These are phyloP conservation scores for Litoditis marina DNA, from an alignment of 2,888 invertebrate genomes.

Conservation along the genomic window DNA sequence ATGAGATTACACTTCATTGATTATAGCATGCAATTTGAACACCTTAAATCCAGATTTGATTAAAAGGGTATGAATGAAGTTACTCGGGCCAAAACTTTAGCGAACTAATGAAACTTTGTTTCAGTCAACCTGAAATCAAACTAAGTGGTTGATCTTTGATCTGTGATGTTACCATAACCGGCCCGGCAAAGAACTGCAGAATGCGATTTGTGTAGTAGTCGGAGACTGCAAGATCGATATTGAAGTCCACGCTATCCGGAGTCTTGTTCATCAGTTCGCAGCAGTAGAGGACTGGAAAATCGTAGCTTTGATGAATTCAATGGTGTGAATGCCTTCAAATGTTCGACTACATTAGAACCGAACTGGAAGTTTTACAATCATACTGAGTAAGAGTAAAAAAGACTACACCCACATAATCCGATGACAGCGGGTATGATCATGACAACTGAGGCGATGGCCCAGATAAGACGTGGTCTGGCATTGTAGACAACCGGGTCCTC, in stretches of 20 bases:
- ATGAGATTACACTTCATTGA: no score
- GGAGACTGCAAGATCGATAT: neutral
- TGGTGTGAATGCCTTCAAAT: neutral
- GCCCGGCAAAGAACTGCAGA: slow-evolving; percentile 6
- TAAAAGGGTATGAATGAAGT: no score
- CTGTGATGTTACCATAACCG: neutral
- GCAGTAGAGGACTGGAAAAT: neutral
- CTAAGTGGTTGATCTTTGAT: no score
- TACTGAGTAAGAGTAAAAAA: no score
- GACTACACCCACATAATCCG: slow-evolving; percentile 2
- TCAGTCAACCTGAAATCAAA: no score
- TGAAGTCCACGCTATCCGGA: neutral
- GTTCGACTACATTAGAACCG: no score
- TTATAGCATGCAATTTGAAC: no score
- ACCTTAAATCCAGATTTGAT: no score
- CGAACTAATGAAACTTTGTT: no score
- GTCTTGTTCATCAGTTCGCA: neutral
- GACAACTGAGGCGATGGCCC: neutral
- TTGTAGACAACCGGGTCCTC: slow-evolving; percentile 6
- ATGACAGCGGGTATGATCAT: neutral
- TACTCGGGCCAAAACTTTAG: no score
- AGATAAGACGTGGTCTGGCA: neutral
- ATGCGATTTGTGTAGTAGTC: slow-evolving; percentile 3
- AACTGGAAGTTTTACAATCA: no score
- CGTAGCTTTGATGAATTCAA: neutral